Evolutionary conservation across 2,113 vertebrate species (phyloP).

Genomic region (Rhinichthys klamathensis): DNA sequence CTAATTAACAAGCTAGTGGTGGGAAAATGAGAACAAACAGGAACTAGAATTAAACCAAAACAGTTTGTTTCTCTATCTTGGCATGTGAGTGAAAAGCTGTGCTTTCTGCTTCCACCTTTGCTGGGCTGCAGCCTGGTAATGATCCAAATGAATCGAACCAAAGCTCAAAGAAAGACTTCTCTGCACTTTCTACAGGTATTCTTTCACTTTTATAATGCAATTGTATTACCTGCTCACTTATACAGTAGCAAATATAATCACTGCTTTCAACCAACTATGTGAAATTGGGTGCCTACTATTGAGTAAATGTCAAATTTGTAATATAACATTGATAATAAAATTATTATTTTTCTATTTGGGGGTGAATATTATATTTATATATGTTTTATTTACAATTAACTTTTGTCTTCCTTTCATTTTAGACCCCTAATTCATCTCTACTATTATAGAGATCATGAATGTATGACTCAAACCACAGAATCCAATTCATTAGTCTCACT

Average conservation of each 20-base stretch:
- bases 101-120: background rate
- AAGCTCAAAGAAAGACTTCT: background rate
- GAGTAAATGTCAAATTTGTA: too few species aligned
- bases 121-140: background rate
- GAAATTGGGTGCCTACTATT: background rate
- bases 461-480: background rate
- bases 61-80: background rate
- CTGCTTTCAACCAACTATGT: background rate
- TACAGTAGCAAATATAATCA: background rate
- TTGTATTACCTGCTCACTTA: background rate
- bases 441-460: too few species aligned
- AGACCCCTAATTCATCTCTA: too few species aligned
- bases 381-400: too few species aligned
- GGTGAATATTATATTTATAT: too few species aligned
- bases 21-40: too few species aligned
- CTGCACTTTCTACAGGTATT: too few species aligned
- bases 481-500: constrained; percentile 9
- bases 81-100: background rate
- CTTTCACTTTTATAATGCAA: background rate
- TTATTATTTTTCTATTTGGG: too few species aligned
- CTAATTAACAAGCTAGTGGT: too few species aligned
- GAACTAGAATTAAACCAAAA: too few species aligned
- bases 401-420: too few species aligned
- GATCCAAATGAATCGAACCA: constrained; percentile 3
- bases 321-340: background rate